Evolutionary conservation across 1,140 invertebrate species (phyloP).

Genomic region (Augochlora pura): DNA sequence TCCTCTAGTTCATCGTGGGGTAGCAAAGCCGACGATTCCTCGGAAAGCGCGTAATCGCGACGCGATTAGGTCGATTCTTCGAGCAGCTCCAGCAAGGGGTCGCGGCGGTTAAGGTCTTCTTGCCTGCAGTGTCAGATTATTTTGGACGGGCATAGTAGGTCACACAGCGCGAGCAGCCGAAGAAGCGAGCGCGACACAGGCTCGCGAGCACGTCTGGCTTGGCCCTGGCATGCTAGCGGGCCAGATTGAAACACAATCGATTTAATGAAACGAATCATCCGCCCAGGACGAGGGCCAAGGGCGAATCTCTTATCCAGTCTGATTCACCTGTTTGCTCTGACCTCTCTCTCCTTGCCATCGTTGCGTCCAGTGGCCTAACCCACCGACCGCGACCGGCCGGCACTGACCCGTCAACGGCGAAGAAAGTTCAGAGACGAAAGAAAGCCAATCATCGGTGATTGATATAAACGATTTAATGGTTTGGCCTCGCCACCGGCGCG

Average conservation of each 20-base stretch:
- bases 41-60: background rate
- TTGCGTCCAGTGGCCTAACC: constrained; percentile 34
- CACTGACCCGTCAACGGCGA: constrained; percentile 53
- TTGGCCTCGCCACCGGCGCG: constrained; percentile 39
- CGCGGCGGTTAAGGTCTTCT: constrained; percentile 66
- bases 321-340: constrained; percentile 69
- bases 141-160: constrained; percentile 64
- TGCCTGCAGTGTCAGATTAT: constrained; percentile 62
- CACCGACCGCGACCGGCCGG: background rate
- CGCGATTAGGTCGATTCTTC: constrained; percentile 20
- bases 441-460: constrained; percentile 59
- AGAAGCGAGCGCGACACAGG: constrained; percentile 11
- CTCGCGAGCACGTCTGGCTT: constrained; percentile 47
- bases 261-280: constrained; percentile 71
- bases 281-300: constrained; percentile 68
- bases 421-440: constrained; percentile 46
- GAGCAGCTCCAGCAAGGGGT: constrained; percentile 51
- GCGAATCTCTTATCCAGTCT: constrained; percentile 70
- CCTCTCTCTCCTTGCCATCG: constrained; percentile 24
- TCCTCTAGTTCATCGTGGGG: too few relatives aligned
- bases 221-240: constrained; percentile 48
- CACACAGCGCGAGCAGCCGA: constrained; percentile 45
- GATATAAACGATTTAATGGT: constrained; percentile 63
- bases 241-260: constrained; percentile 73
- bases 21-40: too few relatives aligned